phyloP scores from a whole-genome alignment of 2,888 invertebrate genomes.

The Amphipyra berbera region DNA sequence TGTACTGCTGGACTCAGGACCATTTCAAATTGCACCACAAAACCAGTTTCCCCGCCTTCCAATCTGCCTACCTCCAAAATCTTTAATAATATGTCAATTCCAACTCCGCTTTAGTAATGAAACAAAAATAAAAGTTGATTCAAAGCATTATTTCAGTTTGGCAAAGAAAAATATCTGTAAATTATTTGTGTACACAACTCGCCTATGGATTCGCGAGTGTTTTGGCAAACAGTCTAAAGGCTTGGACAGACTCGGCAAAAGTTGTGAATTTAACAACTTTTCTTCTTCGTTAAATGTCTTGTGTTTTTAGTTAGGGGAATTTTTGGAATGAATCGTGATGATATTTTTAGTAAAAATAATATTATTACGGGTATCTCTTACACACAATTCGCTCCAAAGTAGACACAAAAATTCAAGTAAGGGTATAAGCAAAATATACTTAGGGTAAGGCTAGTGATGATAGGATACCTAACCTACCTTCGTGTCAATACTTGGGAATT shows the following conservation, averaged over 20 bases:
- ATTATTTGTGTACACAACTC: slow-evolving; percentile 44
- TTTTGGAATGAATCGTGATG: slow-evolving; percentile 4
- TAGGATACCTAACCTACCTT: no score
- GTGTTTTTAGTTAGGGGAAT: slow-evolving; percentile 27
- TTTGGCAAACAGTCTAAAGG: slow-evolving; percentile 48
- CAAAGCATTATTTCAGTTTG: slow-evolving; percentile 41
- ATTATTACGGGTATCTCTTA: neutral
- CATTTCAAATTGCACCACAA: no score
- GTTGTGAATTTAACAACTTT: slow-evolving; percentile 49
- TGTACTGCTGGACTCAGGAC: no score
- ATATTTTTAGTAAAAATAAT: neutral
- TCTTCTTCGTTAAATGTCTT: slow-evolving; percentile 28
- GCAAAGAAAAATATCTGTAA: slow-evolving; percentile 45
- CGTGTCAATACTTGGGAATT: no score
- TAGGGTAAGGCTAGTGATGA: no score
- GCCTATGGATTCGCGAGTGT: slow-evolving; percentile 47
- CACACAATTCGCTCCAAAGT: no score
- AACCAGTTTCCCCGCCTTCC: no score
- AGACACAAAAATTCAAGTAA: no score
- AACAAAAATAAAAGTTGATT: slow-evolving; percentile 37
- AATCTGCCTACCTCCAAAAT: slow-evolving; percentile 5
- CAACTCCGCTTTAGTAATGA: slow-evolving; percentile 1
- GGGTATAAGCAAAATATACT: no score
- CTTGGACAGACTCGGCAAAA: slow-evolving; percentile 37
- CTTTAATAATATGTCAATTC: slow-evolving; percentile 12